Conservation (phyloP, 2,113 vertebrate genomes). For the Tylochromis polylepis region DNA sequence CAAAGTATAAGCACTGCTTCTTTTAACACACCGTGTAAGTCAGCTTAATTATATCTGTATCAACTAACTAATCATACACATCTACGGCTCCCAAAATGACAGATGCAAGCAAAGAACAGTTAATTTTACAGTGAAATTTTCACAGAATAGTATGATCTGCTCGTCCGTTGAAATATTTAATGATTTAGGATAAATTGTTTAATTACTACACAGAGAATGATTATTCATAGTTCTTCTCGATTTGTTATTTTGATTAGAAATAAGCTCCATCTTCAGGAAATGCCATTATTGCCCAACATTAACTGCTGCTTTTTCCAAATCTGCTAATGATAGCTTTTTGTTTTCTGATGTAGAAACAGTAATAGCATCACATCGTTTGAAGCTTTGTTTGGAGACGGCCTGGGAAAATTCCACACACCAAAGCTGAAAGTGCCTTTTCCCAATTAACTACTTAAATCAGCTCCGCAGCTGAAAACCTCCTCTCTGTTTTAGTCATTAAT, state of each 20-base stretch:
- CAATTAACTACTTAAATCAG: constrained; percentile 10
- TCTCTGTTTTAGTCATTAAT: not conserved
- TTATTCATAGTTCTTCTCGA: not conserved
- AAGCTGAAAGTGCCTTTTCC: not conserved
- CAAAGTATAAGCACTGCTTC: not conserved
- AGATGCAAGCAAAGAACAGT: not conserved
- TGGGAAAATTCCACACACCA: not conserved
- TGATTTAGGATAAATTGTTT: not conserved
- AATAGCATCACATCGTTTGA: not conserved
- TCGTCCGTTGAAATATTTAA: not conserved
- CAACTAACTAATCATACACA: not conserved
- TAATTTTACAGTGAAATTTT: not conserved
- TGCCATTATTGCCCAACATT: not conserved
- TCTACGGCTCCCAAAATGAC: not conserved
- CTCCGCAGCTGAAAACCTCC: not conserved
- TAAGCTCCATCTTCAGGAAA: not conserved
- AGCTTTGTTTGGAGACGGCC: not conserved
- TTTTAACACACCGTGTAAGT: not conserved
- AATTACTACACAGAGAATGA: not conserved
- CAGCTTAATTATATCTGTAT: not conserved
- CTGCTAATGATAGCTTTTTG: not conserved
- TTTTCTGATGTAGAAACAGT: not conserved
- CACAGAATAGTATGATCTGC: not conserved
- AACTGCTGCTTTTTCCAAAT: not conserved
- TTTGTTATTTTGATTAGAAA: not conserved